A percentile compares a stretch with the other conserved stretches of the same genome.
These are phyloP conservation scores for Menidia menidia DNA, from an alignment of 2,797 vertebrate species.

Conservation along the genomic window DNA sequence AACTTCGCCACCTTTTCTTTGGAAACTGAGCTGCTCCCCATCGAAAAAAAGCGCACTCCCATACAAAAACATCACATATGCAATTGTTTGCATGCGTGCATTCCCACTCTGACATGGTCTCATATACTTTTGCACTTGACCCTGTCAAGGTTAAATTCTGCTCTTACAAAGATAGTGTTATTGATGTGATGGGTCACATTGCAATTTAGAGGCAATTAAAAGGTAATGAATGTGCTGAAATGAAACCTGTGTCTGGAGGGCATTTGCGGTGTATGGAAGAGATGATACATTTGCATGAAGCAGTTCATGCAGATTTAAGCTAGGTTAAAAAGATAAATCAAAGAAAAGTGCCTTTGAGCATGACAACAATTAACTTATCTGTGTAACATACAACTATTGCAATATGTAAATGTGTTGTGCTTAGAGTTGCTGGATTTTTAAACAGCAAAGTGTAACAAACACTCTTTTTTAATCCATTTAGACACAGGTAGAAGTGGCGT, in stretches of 20 bases:
- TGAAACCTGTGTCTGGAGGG: constrained; percentile 87
- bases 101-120: constrained; percentile 19
- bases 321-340: constrained; percentile 31
- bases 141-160: constrained; percentile 63
- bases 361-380: constrained; percentile 26
- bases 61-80: constrained; percentile 1
- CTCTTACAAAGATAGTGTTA: constrained; percentile 82
- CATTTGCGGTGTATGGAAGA: constrained; percentile 74
- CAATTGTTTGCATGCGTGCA: constrained; percentile 18
- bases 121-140: constrained; percentile 9
- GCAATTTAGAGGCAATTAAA: constrained; percentile 95
- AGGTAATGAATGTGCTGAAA: constrained; percentile 90
- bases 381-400: constrained; percentile 4
- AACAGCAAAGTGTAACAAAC: constrained; percentile 24
- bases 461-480: constrained; percentile 52
- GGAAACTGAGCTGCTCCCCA: constrained; percentile 6
- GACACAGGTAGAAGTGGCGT: constrained; percentile 43
- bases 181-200: constrained; percentile 88
- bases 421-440: constrained; percentile 10
- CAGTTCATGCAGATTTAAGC: constrained; percentile 55
- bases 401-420: constrained; percentile 24
- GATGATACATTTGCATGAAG: constrained; percentile 75
- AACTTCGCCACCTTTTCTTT: not conserved
- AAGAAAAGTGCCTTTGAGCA: constrained; percentile 46
- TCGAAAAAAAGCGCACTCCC: constrained; percentile 9